These are phyloP conservation scores for Stenoptilia bipunctidactyla DNA, from an alignment of 2,888 invertebrate genomes.

Conservation along the genomic window DNA sequence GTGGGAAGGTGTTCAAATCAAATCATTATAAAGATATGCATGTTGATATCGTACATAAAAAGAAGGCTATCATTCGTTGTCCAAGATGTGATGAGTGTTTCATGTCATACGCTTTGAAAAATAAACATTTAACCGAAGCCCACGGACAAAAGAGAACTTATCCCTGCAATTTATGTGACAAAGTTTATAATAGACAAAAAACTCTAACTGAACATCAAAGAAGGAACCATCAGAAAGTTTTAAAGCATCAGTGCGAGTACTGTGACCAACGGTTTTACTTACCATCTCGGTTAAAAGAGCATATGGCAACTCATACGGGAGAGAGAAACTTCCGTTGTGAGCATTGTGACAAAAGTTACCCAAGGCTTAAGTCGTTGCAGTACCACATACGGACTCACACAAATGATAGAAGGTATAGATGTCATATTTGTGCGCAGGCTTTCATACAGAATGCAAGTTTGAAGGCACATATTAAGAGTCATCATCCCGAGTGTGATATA, in stretches of 20 bases:
- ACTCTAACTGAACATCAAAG: constrained; percentile 54
- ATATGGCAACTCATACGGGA: constrained; percentile 67
- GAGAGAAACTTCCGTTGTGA: constrained; percentile 70
- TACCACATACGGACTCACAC: constrained; percentile 73
- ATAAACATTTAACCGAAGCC: constrained; percentile 51
- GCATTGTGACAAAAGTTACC: constrained; percentile 73
- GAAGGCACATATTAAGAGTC: constrained; percentile 71
- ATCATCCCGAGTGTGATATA: constrained; percentile 61
- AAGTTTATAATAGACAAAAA: constrained; percentile 56
- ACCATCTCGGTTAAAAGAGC: constrained; percentile 54
- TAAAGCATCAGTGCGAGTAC: constrained; percentile 66
- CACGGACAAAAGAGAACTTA: constrained; percentile 55
- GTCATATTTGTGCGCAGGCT: constrained; percentile 62
- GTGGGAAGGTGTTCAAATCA: constrained; percentile 57
- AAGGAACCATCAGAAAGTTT: constrained; percentile 52
- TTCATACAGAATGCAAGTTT: constrained; percentile 72
- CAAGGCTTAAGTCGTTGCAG: constrained; percentile 68
- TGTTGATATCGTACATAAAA: constrained; percentile 55
- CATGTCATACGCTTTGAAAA: constrained; percentile 55
- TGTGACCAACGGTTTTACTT: constrained; percentile 66
- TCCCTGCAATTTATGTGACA: constrained; percentile 56
- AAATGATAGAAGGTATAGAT: constrained; percentile 68
- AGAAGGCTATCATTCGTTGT: constrained; percentile 53
- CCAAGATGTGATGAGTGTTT: constrained; percentile 57
- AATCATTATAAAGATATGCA: constrained; percentile 62